A percentile compares a stretch with the other conserved stretches of the same genome.
Evolutionary conservation across 2,113 vertebrate genomes (phyloP).

Genomic region (Myxocyprinus asiaticus): DNA sequence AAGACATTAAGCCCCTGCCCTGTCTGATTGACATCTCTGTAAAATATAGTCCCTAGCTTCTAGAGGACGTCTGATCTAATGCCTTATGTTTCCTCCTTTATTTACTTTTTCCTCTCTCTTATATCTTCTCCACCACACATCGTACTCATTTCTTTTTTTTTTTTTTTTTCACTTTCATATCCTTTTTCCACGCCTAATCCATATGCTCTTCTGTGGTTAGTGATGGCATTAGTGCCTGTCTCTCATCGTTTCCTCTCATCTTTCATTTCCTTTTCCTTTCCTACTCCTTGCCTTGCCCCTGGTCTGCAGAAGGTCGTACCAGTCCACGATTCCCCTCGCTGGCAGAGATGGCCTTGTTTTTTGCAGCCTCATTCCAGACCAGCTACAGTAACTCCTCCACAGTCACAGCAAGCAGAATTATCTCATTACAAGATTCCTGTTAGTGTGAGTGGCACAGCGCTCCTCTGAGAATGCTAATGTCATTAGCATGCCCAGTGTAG

Average conservation of each 20-base stretch:
- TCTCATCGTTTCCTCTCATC: not conserved
- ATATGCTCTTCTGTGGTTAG: not conserved
- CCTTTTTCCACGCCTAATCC: constrained; percentile 10
- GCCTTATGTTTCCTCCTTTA: not conserved
- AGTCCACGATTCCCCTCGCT: not conserved
- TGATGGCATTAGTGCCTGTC: not conserved
- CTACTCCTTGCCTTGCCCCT: constrained; percentile 29
- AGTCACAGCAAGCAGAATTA: not conserved
- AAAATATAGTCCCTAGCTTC: not conserved
- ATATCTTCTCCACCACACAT: not conserved
- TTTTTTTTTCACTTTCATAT: not conserved
- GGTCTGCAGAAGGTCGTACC: constrained; percentile 49
- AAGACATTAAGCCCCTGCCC: constrained; percentile 29
- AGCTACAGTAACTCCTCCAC: constrained; percentile 15
- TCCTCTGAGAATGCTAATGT: constrained; percentile 23
- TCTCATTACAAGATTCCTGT: constrained; percentile 16
- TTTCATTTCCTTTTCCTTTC: not conserved
- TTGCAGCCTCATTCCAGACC: constrained; percentile 20
- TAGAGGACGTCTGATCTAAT: constrained; percentile 11
- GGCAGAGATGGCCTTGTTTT: not conserved
- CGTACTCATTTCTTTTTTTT: not conserved
- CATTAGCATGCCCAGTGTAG: constrained; percentile 46
- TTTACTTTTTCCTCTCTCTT: not conserved
- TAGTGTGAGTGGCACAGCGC: not conserved
- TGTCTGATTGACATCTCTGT: not conserved